Evolutionary conservation across 2,888 invertebrate species (phyloP), one percentile per base, ranked within the genome.

Genomic region (Lithophane leautieri): DNA sequence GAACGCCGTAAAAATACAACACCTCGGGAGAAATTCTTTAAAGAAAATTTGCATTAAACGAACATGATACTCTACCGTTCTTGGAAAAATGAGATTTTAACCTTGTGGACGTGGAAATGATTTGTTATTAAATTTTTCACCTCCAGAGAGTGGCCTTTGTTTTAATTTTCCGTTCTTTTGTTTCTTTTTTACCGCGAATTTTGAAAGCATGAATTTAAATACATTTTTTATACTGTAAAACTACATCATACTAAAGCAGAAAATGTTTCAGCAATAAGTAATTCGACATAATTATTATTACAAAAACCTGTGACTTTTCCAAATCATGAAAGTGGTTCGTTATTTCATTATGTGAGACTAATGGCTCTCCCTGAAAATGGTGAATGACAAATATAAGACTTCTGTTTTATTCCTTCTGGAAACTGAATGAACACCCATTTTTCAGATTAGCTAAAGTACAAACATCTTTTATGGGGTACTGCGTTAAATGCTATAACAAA

Each of bases 11-110:
- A 82, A 79, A 82, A 79, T 79, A 73, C 68, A 58, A 73, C 71
- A 71, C 73, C 83, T 73, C 58, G 52, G 58, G 62, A 69, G 54
- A 25, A 66, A 76, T 79, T 62, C 73, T 83, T 70, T 58, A 67
- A 63, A 61, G 52, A 76, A 74, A 83, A 83, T 83, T 83, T 83
- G 71, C 76, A 83, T 83, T 73, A 69, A 79, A 71, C 71, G 77
- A 72, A 82, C 74, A 74, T 66, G 73, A 71, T 81, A 78, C 62
- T 47, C 47, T 56, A 47, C 25, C 52, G 63, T 71, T 70, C 54
- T 73, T 28, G n/a, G 50, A 47, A 54, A 82, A 83, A 83, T 79
- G 63, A 73, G 70, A 69, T 70, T 79, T 61, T 79, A 76, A 83
- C 79, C 47, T 83, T 28, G 79, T 73, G 76, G 76, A 74, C 47